A percentile compares a stretch with the other conserved stretches of the same genome.
Conservation (phyloP, 2,113 vertebrate species). For the Phodopus roborovskii region DNA sequence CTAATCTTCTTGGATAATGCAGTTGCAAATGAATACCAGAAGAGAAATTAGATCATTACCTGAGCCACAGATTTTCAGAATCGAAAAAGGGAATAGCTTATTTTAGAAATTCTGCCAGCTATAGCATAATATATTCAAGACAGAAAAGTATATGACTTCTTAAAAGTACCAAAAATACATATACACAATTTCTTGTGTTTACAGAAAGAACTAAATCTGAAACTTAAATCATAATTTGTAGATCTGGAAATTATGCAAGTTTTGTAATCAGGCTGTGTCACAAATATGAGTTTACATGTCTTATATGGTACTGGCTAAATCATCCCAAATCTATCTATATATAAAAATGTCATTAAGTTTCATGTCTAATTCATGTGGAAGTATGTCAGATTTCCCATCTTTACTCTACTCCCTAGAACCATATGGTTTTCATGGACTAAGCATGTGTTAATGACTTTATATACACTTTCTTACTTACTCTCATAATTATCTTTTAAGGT, state of each 20-base stretch:
- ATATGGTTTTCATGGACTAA: background rate
- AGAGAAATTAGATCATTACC: background rate
- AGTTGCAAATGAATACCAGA: background rate
- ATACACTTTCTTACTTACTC: background rate
- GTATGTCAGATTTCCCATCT: background rate
- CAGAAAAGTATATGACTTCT: background rate
- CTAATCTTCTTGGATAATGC: background rate
- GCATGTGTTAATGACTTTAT: background rate
- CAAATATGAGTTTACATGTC: conserved; percentile 6
- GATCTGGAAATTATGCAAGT: background rate
- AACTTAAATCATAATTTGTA: background rate
- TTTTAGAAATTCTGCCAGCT: background rate
- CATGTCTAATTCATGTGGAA: background rate
- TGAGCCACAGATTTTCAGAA: conserved; percentile 26
- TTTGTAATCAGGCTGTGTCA: background rate
- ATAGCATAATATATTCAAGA: background rate
- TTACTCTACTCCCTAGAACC: background rate
- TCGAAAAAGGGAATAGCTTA: background rate
- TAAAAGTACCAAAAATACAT: background rate
- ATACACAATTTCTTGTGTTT: background rate
- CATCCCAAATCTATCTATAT: background rate
- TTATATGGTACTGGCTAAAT: background rate
- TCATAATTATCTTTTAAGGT: background rate
- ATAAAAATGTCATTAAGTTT: background rate
- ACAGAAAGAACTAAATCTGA: conserved; percentile 12